phyloP scores from a whole-genome alignment of 2,888 invertebrate genomes.

The Leucophenga maculata region DNA sequence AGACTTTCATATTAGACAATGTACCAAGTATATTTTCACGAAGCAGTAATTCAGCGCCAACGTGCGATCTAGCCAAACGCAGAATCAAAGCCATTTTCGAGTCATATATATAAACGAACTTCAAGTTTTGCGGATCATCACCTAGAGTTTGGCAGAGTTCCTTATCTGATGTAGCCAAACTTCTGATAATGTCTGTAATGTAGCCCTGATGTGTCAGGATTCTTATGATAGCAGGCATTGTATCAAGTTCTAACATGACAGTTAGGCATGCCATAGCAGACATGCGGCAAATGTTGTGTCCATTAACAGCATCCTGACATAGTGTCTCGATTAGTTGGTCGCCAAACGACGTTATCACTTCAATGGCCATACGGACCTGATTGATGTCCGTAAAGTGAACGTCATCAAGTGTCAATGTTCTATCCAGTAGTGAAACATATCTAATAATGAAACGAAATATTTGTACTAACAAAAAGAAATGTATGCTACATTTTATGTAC shows the following conservation, averaged over 20 bases:
- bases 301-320: slow-evolving; percentile 89
- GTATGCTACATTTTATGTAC: background rate
- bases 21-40: slow-evolving; percentile 77
- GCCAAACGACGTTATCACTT: slow-evolving; percentile 82
- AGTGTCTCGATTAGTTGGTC: slow-evolving; percentile 86
- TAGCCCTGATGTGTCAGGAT: slow-evolving; percentile 79
- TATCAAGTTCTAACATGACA: slow-evolving; percentile 83
- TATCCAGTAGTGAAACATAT: slow-evolving; percentile 80
- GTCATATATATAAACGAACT: slow-evolving; percentile 88
- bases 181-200: slow-evolving; percentile 86
- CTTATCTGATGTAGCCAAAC: slow-evolving; percentile 82
- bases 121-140: slow-evolving; percentile 79
- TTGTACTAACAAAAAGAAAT: background rate
- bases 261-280: slow-evolving; percentile 87
- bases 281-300: slow-evolving; percentile 92
- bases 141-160: slow-evolving; percentile 78
- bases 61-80: slow-evolving; percentile 78
- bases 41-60: slow-evolving; percentile 79
- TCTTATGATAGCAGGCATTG: slow-evolving; percentile 78
- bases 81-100: slow-evolving; percentile 87
- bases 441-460: slow-evolving; percentile 60
- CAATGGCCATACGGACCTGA: slow-evolving; percentile 72
- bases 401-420: slow-evolving; percentile 67
- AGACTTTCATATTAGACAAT: slow-evolving; percentile 80
- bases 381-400: slow-evolving; percentile 43